Evolutionary conservation across 2,888 invertebrate genomes (phyloP), one percentile per base, ranked within the genome.

Genomic region (Caenorhabditis sp.): DNA sequence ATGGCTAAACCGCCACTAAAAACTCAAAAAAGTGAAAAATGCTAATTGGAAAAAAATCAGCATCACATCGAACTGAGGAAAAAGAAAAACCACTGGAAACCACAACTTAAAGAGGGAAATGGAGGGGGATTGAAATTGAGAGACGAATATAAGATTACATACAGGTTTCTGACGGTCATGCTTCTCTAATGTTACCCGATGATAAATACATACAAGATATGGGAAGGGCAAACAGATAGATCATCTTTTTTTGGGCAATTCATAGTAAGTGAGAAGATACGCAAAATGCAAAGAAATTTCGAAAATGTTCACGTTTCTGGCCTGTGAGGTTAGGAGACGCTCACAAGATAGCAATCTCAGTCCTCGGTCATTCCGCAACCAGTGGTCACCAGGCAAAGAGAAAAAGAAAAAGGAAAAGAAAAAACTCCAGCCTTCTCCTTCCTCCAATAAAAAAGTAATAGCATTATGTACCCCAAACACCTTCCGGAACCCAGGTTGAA

Each of bases 151-250:
- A 28, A 20, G 65, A 65, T 47, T 47, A 67, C 61, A 76, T 76
- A 76, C 76, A 76, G 76, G 76, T 76, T 40, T 40, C 68, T 76
- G 76, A 67, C 67, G 61, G 76, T 76, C 76, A 76, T 67, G 76
- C 76, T 76, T 76, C 61, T 32, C 32, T 32, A 4, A 32, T 18
- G 51, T 67, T 67, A 67, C 56, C 60, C 76, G 60, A 61, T 67
- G 67, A 76, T 76, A 67, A 76, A 67, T 61, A 67, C 67, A 65
- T 13, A 60, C 18, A 55, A 6, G n/a, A n/a, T n/a, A n/a, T n/a
- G n/a, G n/a, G n/a, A n/a, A n/a, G n/a, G n/a, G n/a, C 26, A 28
- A 18, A 5, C 28, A 60, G 69, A 32, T 40, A 40, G 50, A 64
- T 64, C 72, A 56, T 50, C n/a, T 53, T 22, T 69, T 60, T 60